Evolutionary conservation across 2,888 invertebrate genomes (phyloP).

Genomic region (Clunio marinus): DNA sequence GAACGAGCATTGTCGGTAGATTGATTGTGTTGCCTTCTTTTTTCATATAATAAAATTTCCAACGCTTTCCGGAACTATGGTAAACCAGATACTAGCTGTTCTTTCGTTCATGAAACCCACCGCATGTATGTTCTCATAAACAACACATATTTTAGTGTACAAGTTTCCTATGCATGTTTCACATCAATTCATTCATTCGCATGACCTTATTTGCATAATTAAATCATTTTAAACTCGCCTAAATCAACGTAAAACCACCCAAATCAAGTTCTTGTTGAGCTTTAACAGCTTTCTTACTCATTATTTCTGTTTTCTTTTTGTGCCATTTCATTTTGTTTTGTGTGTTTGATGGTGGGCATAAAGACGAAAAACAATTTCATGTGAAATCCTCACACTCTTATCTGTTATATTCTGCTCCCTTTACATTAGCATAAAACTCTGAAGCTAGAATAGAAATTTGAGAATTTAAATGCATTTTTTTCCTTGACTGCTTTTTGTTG

Average conservation of each 20-base stretch:
- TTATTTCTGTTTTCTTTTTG: slow-evolving; percentile 15
- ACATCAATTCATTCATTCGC: slow-evolving; percentile 39
- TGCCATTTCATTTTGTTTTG: slow-evolving; percentile 11
- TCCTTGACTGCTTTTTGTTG: neutral
- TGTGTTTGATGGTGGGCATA: too few relatives aligned
- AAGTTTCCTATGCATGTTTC: slow-evolving; percentile 39
- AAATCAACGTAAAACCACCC: slow-evolving; percentile 38
- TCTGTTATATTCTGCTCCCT: slow-evolving; percentile 6
- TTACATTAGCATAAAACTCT: too few relatives aligned
- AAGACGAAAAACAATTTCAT: slow-evolving; percentile 3
- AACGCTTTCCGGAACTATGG: neutral
- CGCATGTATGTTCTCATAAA: slow-evolving; percentile 22
- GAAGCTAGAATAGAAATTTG: too few relatives aligned
- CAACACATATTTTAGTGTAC: slow-evolving; percentile 36
- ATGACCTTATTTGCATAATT: slow-evolving; percentile 40
- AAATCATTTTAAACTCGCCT: slow-evolving; percentile 36
- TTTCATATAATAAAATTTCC: neutral
- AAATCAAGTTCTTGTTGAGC: slow-evolving; percentile 40
- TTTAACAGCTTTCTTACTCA: slow-evolving; percentile 34
- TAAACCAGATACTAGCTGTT: neutral
- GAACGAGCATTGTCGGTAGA: neutral
- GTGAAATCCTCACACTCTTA: slow-evolving; percentile 24
- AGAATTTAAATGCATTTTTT: slow-evolving; percentile 34
- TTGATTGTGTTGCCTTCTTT: neutral
- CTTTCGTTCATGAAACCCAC: slow-evolving; percentile 10